phyloP scores from a whole-genome alignment of 2,888 invertebrate genomes.

The Steinernema hermaphroditum region DNA sequence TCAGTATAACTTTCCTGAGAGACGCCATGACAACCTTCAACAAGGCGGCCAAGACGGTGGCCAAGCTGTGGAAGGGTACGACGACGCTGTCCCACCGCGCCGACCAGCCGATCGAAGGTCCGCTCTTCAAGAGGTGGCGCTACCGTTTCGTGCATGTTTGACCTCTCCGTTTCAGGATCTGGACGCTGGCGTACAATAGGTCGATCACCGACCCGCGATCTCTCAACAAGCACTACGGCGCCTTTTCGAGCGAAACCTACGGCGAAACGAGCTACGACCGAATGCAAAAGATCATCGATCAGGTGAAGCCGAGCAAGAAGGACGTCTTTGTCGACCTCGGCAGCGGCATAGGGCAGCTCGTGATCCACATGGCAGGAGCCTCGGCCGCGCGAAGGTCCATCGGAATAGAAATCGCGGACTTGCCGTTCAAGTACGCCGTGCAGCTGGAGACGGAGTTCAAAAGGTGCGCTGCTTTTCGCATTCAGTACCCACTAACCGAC shows the following conservation, averaged over 20 bases:
- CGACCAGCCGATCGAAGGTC: not conserved
- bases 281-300: constrained; percentile 95
- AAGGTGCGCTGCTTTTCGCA: constrained; percentile 47
- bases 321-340: constrained; percentile 98
- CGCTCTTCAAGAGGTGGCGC: not conserved
- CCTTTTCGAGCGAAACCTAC: constrained; percentile 87
- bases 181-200: constrained; percentile 67
- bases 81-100: not conserved
- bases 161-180: constrained; percentile 22
- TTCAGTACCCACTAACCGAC: too few relatives aligned
- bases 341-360: constrained; percentile 95
- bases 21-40: not conserved
- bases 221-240: constrained; percentile 96
- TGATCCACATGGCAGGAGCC: constrained; percentile 94
- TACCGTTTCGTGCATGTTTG: not conserved
- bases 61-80: not conserved
- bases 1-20: not conserved
- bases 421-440: constrained; percentile 91
- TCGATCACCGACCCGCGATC: constrained; percentile 95
- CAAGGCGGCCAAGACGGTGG: not conserved
- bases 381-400: constrained; percentile 84
- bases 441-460: constrained; percentile 67
- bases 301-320: constrained; percentile 85
- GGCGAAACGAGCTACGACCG: constrained; percentile 98
- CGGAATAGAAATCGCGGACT: constrained; percentile 95